Evolutionary conservation across 1,140 invertebrate genomes (phyloP).

Genomic region (Megalopta genalis): DNA sequence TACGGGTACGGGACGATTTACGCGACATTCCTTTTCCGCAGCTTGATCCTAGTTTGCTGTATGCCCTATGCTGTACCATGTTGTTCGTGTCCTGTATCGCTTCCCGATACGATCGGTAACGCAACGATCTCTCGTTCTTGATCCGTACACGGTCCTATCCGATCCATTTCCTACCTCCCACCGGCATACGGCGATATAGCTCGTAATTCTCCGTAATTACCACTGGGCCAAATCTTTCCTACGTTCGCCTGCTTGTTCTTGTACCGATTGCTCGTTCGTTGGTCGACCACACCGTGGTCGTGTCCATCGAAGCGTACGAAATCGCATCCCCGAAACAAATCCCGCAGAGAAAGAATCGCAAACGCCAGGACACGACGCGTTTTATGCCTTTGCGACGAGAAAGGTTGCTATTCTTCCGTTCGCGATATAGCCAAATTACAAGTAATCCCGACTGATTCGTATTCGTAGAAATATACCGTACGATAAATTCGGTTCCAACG

Average conservation of each 20-base stretch:
- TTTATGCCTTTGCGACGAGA: not conserved
- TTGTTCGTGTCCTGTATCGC: no score
- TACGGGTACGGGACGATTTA: not conserved
- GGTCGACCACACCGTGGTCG: not conserved
- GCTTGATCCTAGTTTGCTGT: not conserved
- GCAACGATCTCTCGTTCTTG: not conserved
- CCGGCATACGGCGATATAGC: not conserved
- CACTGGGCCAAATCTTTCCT: not conserved
- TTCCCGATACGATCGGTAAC: not conserved
- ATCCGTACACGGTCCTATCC: not conserved
- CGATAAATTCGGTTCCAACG: not conserved
- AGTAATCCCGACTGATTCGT: not conserved
- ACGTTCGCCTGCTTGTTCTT: not conserved
- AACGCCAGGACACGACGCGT: not conserved
- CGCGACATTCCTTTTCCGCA: not conserved
- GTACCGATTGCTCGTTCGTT: not conserved
- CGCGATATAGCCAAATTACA: slow-evolving; percentile 9
- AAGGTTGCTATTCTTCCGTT: slow-evolving; percentile 13
- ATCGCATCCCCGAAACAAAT: not conserved
- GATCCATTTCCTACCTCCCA: no score
- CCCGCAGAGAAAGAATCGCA: not conserved
- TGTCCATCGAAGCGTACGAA: no score
- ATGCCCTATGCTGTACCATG: no score
- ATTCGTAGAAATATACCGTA: not conserved
- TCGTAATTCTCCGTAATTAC: not conserved